A percentile compares a stretch with the other conserved stretches of the same genome.
These are phyloP conservation scores for Agrilus mali DNA, from an alignment of 2,888 invertebrate species.

Conservation along the genomic window DNA sequence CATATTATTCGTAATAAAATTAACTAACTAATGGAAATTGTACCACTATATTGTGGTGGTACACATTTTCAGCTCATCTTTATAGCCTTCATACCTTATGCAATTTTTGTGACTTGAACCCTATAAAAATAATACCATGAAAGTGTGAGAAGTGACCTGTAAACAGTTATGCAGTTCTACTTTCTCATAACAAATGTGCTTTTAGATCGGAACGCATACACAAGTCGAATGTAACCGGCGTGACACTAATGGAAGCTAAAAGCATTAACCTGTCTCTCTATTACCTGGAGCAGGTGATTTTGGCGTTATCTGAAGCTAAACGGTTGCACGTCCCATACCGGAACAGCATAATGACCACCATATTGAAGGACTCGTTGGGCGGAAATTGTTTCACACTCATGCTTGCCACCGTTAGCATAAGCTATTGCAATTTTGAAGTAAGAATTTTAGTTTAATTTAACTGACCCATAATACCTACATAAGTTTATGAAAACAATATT, in stretches of 20 bases:
- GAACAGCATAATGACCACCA: slow-evolving; percentile 41
- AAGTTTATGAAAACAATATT: too few relatives aligned
- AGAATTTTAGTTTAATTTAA: slow-evolving; percentile 5
- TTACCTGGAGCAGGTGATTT: slow-evolving; percentile 40
- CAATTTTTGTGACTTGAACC: too few relatives aligned
- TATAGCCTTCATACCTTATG: too few relatives aligned
- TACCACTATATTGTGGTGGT: too few relatives aligned
- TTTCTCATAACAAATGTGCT: slow-evolving; percentile 2
- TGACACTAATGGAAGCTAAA: slow-evolving; percentile 37
- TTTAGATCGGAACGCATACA: slow-evolving; percentile 38
- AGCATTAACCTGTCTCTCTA: slow-evolving; percentile 43
- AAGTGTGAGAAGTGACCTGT: too few relatives aligned
- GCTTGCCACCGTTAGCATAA: slow-evolving; percentile 34
- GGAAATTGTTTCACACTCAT: slow-evolving; percentile 42
- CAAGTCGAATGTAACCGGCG: slow-evolving; percentile 36
- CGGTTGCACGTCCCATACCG: slow-evolving; percentile 34
- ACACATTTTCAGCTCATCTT: too few relatives aligned
- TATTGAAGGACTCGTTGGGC: slow-evolving; percentile 39
- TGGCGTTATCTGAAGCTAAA: slow-evolving; percentile 29
- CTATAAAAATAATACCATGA: too few relatives aligned
- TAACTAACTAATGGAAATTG: too few relatives aligned
- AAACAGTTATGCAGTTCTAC: too few relatives aligned
- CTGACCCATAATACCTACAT: too few relatives aligned
- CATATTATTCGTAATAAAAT: too few relatives aligned
- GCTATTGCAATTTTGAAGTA: slow-evolving; percentile 18